Base-by-base conservation (phyloP, 30 jellyfish, hydroid and myxozoan genomes). In the Aurelia sp. region DNA sequence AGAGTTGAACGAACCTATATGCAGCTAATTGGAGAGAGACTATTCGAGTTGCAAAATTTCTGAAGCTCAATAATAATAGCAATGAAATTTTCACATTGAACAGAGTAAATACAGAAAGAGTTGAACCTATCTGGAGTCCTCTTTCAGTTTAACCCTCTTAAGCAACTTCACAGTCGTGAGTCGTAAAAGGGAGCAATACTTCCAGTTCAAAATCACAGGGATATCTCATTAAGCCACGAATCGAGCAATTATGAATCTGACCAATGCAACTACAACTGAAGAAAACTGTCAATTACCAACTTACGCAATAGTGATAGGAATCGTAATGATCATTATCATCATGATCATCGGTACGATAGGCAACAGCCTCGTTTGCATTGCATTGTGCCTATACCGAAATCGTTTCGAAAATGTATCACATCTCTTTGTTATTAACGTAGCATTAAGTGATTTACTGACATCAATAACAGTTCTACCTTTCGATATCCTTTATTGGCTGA, bases 311-410 rank as follows among this genome's bases (percentile, higher is more conserved):
- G 62, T 63, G 15, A 23, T 73, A 33, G 95, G 95, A 16, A n/a
- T 86, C 20, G 63, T 75, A 47, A 21, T 66, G n/a, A 21, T 87
- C 53, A 50, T 60, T 13, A 3, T 65, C 3, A 64, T 87, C 10
- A 66, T 87, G 91, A 47, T 48, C 11, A 8, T 87, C 57, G 89
- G 96, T 10, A 77, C 82, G 17, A 40, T 87, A 4, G 96, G 96
- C 41, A 87, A 87, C 69, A 51, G 60, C 19, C 67, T 52, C 13
- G 89, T 75, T 11, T 55, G 76, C 63, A 20, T 77, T 13, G 73
- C 60, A 15, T 37, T 87, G 27, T 21, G 74, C 73, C 11, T 67
- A 10, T 59, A 35, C 71, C 68, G 84, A 77, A 69, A 21, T 13
- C 55, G 86, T 18, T 66, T 76, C 59, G 83, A 70, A 15, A 16